Conservation (phyloP, 92 coral and sea anemone species). For the Epizoanthus scotinus region DNA sequence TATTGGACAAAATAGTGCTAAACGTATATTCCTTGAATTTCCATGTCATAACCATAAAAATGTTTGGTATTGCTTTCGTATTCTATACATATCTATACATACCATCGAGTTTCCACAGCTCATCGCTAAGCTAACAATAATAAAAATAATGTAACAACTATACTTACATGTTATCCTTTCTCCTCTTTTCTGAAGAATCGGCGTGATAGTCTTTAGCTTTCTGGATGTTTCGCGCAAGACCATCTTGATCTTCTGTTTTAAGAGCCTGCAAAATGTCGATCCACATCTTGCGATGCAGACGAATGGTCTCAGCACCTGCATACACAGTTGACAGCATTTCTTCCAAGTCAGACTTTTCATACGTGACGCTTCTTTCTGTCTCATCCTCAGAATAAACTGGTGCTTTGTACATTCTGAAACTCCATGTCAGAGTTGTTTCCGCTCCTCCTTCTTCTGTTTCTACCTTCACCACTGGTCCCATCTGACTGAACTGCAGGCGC, state of each 20-base stretch:
- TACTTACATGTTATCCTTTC: background rate
- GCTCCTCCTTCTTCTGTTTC: conserved; percentile 30
- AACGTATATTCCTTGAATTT: no score
- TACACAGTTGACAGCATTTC: no score
- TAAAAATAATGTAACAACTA: no score
- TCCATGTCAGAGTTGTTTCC: conserved; percentile 59
- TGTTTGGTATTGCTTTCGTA: background rate
- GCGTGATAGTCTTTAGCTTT: no score
- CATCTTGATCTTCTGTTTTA: no score
- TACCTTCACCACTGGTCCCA: conserved; percentile 45
- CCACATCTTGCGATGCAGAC: no score
- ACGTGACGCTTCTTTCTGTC: background rate
- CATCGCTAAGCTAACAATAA: background rate
- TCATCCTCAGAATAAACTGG: conserved; percentile 26
- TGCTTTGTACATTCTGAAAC: conserved; percentile 56
- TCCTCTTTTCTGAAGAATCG: no score
- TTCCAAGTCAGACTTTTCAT: no score
- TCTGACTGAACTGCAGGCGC: conserved; percentile 54
- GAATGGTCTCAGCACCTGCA: no score
- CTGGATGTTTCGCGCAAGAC: no score
- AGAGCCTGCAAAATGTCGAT: no score
- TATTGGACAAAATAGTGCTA: no score
- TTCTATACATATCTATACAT: background rate
- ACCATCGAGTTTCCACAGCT: background rate
- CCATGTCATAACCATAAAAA: background rate